Base-by-base conservation (phyloP, 2,888 invertebrate genomes). In the Linnaemya tessellans region DNA sequence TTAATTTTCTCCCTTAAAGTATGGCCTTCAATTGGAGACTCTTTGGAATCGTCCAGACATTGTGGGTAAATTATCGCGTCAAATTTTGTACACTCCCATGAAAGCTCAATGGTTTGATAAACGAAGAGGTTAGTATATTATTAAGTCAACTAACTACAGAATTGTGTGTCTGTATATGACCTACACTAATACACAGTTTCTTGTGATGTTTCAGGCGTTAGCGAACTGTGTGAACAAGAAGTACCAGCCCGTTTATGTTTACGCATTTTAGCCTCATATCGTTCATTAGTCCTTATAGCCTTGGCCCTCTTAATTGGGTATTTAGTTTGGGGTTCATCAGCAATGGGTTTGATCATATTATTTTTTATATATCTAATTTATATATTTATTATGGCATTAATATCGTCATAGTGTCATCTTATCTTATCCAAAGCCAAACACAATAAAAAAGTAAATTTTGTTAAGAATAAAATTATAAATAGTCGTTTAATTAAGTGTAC, bases 1-100 rank as follows among this genome's bases (percentile, higher is more conserved):
- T 70, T 70, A 15, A 18, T 43, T n/a, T 4, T 22, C 8, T 49
- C 3, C 10, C 25, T 15, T 94, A 83, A 92, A 98, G 97, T 96
- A 95, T 92, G 94, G 94, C 15, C 92, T 93, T 9, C 94, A 95
- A 87, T 95, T 98, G 86, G 92, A 94, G 82, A 93, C 93, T 43
- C 89, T 95, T 3, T 98, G 97, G 93, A 93, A 94, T 22, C 90
- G 92, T 1, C 81, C 87, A 2, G 92, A 92, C 85, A 88, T 91
- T 62, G 87, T 87, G 75, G 93, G 93, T 11, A 92, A 90, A 88
- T 13, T 93, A 4, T 70, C 89, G 7, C 89, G 91, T 11, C 92
- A 91, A 84, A 64, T 93, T 8, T 78, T 93, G 0, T 88, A 87
- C n/a, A 89, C 90, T 15, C 93, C 93, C 25, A 92, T 92, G 89